These are phyloP conservation scores for Phenganax subtilis DNA, from an alignment of 92 coral and sea anemone genomes.

Conservation along the genomic window DNA sequence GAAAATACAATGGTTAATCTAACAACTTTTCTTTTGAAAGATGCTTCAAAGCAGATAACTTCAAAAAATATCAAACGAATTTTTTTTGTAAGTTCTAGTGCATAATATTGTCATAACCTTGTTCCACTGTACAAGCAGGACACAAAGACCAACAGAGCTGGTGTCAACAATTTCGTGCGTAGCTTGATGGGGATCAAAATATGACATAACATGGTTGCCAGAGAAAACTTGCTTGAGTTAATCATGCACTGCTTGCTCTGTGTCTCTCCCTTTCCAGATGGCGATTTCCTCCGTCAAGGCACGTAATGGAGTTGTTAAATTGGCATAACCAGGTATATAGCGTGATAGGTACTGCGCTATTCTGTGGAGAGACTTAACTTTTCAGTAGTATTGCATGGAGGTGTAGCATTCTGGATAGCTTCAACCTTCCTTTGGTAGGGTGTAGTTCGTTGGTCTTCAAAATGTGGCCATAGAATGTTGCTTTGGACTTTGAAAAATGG, in stretches of 20 bases:
- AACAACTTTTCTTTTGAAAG: too few species aligned
- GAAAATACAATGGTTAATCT: too few species aligned
- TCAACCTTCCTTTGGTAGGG: slow-evolving; percentile 37
- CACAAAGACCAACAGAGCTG: slow-evolving; percentile 47
- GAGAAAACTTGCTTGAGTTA: slow-evolving; percentile 53
- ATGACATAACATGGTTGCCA: slow-evolving; percentile 43
- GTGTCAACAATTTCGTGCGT: slow-evolving; percentile 39
- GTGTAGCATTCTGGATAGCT: slow-evolving; percentile 47
- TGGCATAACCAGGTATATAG: slow-evolving; percentile 46
- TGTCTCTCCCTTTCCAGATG: slow-evolving; percentile 58
- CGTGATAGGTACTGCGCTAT: slow-evolving; percentile 41
- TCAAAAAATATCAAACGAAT: too few species aligned
- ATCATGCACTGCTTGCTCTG: slow-evolving; percentile 49
- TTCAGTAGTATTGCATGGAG: slow-evolving; percentile 39
- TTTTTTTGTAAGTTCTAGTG: too few species aligned
- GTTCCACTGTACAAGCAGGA: not conserved
- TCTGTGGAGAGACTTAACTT: slow-evolving; percentile 31
- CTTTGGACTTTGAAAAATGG: slow-evolving; percentile 46
- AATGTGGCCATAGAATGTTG: slow-evolving; percentile 45
- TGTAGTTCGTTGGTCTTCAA: slow-evolving; percentile 39
- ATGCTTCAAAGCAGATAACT: too few species aligned
- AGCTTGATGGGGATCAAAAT: slow-evolving; percentile 11
- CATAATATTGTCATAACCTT: too few species aligned
- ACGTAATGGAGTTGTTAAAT: slow-evolving; percentile 51
- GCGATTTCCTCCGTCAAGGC: slow-evolving; percentile 47